Evolutionary conservation across 2,888 invertebrate species (phyloP).

Genomic region (Hartigia nigra): DNA sequence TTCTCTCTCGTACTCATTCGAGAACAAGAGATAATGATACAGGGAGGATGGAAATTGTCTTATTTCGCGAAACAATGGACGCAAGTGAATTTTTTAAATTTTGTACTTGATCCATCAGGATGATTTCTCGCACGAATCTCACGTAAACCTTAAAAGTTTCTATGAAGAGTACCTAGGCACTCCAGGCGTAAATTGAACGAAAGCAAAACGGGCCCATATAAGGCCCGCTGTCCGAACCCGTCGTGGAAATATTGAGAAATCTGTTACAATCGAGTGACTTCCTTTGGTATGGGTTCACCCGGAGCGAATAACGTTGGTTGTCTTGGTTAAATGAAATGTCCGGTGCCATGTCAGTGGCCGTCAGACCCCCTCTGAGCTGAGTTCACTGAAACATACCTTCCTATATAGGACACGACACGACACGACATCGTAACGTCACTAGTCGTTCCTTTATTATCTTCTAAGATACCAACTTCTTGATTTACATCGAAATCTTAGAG

Average conservation of each 20-base stretch:
- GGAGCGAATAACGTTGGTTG: constrained; percentile 20
- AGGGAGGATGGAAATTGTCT: neutral
- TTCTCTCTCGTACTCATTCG: neutral
- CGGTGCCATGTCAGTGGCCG: constrained; percentile 40
- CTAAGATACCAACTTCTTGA: constrained; percentile 14
- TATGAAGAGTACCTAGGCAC: neutral
- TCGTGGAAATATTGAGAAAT: constrained; percentile 48
- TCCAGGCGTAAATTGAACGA: constrained; percentile 1
- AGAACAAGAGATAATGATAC: neutral
- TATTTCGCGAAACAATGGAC: neutral
- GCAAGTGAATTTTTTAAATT: neutral
- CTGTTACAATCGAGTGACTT: constrained; percentile 35
- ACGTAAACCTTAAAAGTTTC: neutral
- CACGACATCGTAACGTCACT: constrained; percentile 41
- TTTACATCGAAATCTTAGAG: constrained; percentile 26
- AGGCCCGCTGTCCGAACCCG: constrained; percentile 6
- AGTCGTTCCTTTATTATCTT: constrained; percentile 40
- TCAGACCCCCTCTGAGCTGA: constrained; percentile 43
- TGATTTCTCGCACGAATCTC: neutral
- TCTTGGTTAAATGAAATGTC: constrained; percentile 50
- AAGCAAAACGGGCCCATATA: constrained; percentile 16
- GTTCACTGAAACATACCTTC: constrained; percentile 32
- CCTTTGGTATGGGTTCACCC: constrained; percentile 14
- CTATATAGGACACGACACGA: constrained; percentile 37
- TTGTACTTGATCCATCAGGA: neutral